Conservation (phyloP, 2,888 invertebrate genomes). For the Trichopoda pennipes region DNA sequence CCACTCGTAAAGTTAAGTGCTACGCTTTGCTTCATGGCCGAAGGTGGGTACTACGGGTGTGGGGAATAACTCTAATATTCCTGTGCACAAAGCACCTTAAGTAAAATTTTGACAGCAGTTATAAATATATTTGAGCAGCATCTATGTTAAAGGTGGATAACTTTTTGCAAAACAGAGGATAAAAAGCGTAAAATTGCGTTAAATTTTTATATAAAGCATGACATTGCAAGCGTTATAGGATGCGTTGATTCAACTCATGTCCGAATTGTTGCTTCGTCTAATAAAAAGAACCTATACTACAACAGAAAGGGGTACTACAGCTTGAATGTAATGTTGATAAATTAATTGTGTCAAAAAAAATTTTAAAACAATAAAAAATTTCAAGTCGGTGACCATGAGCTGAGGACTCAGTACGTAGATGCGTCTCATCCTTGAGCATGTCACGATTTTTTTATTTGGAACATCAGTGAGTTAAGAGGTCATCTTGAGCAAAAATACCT, state of each 20-base stretch:
- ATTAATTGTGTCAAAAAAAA: constrained; percentile 4
- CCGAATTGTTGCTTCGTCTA: neutral
- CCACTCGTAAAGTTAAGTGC: constrained; percentile 22
- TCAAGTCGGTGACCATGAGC: constrained; percentile 32
- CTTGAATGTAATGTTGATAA: too few relatives aligned
- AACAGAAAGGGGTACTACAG: too few relatives aligned
- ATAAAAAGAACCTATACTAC: neutral
- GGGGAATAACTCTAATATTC: constrained; percentile 7
- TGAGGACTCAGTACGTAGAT: constrained; percentile 41
- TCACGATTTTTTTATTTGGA: constrained; percentile 40
- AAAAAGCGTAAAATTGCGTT: neutral
- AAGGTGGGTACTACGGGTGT: constrained; percentile 35
- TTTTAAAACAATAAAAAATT: constrained; percentile 31
- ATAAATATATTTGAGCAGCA: constrained; percentile 2
- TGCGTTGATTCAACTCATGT: neutral
- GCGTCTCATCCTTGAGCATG: constrained; percentile 32
- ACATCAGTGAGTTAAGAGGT: constrained; percentile 29
- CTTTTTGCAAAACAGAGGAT: constrained; percentile 2
- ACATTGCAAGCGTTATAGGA: neutral
- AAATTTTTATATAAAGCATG: constrained; percentile 6
- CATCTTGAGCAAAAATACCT: constrained; percentile 39
- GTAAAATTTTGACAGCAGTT: constrained; percentile 13
- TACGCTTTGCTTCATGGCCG: constrained; percentile 32
- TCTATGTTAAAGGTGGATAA: constrained; percentile 4
- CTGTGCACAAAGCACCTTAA: constrained; percentile 21